Percentiles rank a stretch among this genome's conserved stretches.
phyloP scores from a whole-genome alignment of 1,140 invertebrate genomes.

The Dendrolimus punctatus region DNA sequence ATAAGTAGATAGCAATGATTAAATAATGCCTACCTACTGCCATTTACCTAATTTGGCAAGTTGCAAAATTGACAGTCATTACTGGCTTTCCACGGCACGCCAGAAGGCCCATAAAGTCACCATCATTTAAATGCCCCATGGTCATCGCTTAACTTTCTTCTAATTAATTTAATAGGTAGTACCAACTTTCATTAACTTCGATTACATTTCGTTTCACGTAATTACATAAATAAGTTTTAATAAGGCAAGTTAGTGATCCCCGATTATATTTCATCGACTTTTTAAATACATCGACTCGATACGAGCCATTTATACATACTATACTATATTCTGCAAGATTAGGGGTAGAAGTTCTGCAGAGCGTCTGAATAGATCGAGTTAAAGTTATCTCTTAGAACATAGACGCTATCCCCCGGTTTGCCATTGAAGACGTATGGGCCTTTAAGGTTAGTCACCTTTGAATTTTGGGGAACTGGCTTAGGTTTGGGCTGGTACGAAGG shows the following conservation, averaged over 20 bases:
- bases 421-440: slow-evolving; percentile 86
- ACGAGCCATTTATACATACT: slow-evolving; percentile 51
- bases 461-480: slow-evolving; percentile 66
- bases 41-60: too few relatives aligned
- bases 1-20: too few relatives aligned
- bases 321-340: slow-evolving; percentile 25
- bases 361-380: slow-evolving; percentile 77
- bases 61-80: too few relatives aligned
- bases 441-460: slow-evolving; percentile 77
- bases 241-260: slow-evolving; percentile 13
- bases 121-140: neutral
- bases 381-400: slow-evolving; percentile 79
- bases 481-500: slow-evolving; percentile 56
- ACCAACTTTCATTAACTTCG: neutral
- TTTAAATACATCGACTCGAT: slow-evolving; percentile 48
- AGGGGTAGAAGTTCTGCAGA: slow-evolving; percentile 71
- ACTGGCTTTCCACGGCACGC: too few relatives aligned
- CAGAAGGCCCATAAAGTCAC: neutral
- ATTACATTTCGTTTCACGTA: too few relatives aligned
- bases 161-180: slow-evolving; percentile 2
- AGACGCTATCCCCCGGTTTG: slow-evolving; percentile 81
- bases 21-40: too few relatives aligned
- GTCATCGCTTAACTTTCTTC: slow-evolving; percentile 2
- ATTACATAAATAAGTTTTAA: slow-evolving; percentile 1
- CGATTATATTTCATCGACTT: slow-evolving; percentile 6